phyloP scores from a whole-genome alignment of 2,113 vertebrate genomes.

The Etheostoma cragini region DNA sequence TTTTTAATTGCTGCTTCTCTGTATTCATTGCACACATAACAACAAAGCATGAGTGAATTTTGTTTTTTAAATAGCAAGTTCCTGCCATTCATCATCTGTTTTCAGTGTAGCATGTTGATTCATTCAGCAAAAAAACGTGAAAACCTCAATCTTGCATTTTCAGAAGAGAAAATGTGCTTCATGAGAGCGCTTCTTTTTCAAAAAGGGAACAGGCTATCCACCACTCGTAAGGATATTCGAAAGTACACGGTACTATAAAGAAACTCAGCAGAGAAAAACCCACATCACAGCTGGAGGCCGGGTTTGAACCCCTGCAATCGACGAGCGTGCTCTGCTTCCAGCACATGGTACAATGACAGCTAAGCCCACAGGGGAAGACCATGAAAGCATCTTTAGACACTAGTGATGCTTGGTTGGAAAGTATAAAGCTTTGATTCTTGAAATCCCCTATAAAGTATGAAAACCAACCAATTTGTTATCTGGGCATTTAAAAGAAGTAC shows the following conservation, averaged over 20 bases:
- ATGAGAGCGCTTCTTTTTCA: background rate
- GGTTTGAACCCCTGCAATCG: slow-evolving; percentile 1
- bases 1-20: too few species aligned
- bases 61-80: background rate
- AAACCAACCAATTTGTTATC: slow-evolving; percentile 30
- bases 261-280: slow-evolving; percentile 12
- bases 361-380: slow-evolving; percentile 22
- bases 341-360: slow-evolving; percentile 19
- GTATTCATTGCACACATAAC: too few species aligned
- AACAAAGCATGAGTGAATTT: background rate
- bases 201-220: background rate
- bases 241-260: background rate
- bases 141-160: background rate
- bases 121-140: background rate
- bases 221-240: slow-evolving; percentile 9
- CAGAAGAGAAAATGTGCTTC: background rate
- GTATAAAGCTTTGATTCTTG: slow-evolving; percentile 19
- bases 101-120: background rate
- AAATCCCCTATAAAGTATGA: background rate
- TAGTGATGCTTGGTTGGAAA: slow-evolving; percentile 24
- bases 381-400: slow-evolving; percentile 34
- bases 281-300: slow-evolving; percentile 43
- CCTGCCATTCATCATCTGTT: background rate
- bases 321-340: slow-evolving; percentile 16
- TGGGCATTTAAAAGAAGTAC: slow-evolving; percentile 7